phyloP scores from a whole-genome alignment of 2,113 vertebrate species.

The Pachycephala philippinensis region DNA sequence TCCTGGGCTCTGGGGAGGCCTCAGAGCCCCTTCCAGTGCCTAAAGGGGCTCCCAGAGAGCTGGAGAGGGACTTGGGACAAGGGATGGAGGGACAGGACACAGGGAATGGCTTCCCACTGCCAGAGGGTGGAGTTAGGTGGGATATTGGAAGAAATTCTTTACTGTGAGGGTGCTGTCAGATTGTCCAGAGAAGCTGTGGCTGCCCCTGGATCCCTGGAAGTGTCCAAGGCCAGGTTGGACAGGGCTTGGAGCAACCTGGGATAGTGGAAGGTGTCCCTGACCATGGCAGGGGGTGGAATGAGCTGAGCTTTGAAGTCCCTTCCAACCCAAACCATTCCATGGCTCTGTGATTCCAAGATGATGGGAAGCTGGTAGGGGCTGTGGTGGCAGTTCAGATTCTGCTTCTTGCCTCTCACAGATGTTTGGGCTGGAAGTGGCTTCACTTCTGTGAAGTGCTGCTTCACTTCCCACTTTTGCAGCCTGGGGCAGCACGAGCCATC shows the following conservation, averaged over 20 bases:
- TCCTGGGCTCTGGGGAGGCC: not conserved
- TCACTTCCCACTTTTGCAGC: not conserved
- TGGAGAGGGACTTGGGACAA: not conserved
- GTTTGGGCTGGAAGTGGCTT: not conserved
- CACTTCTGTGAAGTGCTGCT: not conserved
- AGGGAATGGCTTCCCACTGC: rapidly evolving
- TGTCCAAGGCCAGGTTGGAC: not conserved
- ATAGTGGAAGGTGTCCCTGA: not conserved
- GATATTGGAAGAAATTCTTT: not conserved
- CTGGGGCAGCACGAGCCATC: not conserved
- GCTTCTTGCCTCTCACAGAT: not conserved
- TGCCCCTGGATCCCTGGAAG: not conserved
- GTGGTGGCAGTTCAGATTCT: not conserved
- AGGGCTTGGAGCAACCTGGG: rapidly evolving
- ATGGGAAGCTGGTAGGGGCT: not conserved
- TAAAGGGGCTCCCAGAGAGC: not conserved
- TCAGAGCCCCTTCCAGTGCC: not conserved
- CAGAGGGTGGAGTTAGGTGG: not conserved
- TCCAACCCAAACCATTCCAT: not conserved
- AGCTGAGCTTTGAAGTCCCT: not conserved
- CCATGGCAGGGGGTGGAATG: too few species aligned
- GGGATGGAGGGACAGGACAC: not conserved
- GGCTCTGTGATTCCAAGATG: not conserved
- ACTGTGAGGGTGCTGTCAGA: not conserved
- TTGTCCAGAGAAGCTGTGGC: not conserved